These are phyloP conservation scores for Myiozetetes cayanensis DNA, from an alignment of 2,113 vertebrate genomes.

Conservation along the genomic window DNA sequence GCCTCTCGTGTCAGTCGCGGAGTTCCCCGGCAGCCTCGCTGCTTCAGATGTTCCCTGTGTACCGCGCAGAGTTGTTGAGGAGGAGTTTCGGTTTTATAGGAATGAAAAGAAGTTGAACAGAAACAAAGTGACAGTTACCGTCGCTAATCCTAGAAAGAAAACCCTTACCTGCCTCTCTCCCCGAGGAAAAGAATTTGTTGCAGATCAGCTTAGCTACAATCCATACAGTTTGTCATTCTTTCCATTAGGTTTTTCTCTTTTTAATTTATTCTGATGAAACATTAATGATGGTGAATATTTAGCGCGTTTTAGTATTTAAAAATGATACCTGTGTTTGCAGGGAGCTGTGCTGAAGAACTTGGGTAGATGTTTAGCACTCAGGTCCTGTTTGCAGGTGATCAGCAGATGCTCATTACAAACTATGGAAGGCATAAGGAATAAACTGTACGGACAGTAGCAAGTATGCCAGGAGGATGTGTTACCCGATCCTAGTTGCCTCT, in stretches of 20 bases:
- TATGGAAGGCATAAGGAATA: background rate
- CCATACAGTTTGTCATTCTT: background rate
- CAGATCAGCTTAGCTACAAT: background rate
- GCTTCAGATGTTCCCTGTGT: background rate
- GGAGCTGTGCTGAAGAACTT: background rate
- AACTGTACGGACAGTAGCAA: background rate
- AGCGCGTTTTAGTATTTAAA: background rate
- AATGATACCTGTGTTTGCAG: background rate
- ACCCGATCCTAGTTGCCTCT: background rate
- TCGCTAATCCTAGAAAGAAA: background rate
- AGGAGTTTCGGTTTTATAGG: background rate
- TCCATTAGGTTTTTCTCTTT: background rate
- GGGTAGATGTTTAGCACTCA: background rate
- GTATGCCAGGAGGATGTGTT: background rate
- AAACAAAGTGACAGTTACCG: background rate
- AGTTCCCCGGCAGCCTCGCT: background rate
- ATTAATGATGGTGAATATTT: background rate
- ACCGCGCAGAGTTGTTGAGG: background rate
- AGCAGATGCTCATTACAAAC: background rate
- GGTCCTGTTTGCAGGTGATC: background rate
- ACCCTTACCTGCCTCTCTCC: background rate
- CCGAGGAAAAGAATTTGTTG: background rate
- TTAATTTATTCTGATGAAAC: background rate
- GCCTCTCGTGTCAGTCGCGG: background rate
- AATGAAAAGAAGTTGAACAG: background rate